A percentile compares a stretch with the other conserved stretches of the same genome.
Evolutionary conservation across 2,797 vertebrate genomes (phyloP).

Genomic region (Eulemur coronatus): DNA sequence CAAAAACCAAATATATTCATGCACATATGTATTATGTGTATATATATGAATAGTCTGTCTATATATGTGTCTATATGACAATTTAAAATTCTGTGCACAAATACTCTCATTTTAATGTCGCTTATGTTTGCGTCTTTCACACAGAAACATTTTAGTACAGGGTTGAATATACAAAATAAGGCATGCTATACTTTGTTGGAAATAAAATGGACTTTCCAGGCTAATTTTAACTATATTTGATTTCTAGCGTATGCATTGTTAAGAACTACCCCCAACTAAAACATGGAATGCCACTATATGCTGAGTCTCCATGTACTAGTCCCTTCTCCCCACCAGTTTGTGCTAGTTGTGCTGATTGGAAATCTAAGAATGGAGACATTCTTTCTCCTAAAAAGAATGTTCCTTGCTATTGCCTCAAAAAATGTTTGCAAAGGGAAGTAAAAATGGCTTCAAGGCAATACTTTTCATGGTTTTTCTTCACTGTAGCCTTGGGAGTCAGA

Average conservation of each 20-base stretch:
- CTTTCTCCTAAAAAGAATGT: background rate
- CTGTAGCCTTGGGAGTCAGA: background rate
- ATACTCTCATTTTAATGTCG: background rate
- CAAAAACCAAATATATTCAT: background rate
- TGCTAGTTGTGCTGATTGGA: background rate
- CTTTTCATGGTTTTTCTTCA: background rate
- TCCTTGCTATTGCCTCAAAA: background rate
- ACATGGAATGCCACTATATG: background rate
- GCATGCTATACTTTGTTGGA: background rate
- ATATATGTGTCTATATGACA: background rate
- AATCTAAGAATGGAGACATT: background rate
- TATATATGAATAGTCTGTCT: background rate
- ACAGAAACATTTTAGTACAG: background rate
- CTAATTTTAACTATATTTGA: background rate
- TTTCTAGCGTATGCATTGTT: background rate
- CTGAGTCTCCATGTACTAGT: background rate
- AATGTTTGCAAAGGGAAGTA: background rate
- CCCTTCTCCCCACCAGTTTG: background rate
- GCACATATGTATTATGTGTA: background rate
- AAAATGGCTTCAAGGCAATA: background rate
- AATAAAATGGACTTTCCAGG: background rate
- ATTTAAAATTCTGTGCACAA: background rate
- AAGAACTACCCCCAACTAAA: background rate
- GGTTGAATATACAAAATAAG: background rate
- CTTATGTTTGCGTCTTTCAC: background rate